Percentiles rank a stretch among this genome's conserved stretches.
Evolutionary conservation across 2,888 invertebrate species (phyloP).

Genomic region (Dynastes tityus): DNA sequence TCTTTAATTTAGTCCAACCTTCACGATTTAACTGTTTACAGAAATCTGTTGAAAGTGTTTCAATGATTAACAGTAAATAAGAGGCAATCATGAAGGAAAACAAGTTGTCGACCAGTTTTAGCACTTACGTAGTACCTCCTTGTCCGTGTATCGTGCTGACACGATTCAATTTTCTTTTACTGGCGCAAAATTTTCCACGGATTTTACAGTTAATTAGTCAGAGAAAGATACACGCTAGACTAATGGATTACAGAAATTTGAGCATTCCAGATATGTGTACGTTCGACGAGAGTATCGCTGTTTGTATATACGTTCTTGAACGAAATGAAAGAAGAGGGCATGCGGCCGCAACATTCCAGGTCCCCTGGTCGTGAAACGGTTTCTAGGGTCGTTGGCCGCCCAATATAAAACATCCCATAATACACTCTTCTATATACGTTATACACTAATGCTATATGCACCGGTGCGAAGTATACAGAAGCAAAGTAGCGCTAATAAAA

Average conservation of each 20-base stretch:
- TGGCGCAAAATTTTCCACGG: constrained; percentile 7
- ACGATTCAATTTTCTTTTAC: constrained; percentile 14
- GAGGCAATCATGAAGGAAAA: constrained; percentile 8
- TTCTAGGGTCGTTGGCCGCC: constrained; percentile 64
- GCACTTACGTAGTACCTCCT: constrained; percentile 7
- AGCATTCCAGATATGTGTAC: not conserved
- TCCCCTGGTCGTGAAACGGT: constrained; percentile 60
- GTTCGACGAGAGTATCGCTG: constrained; percentile 10
- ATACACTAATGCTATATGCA: constrained; percentile 17
- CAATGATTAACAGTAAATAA: constrained; percentile 16
- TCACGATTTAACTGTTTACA: not conserved
- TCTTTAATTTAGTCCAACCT: no score
- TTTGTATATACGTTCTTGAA: not conserved
- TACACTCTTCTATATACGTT: constrained; percentile 17
- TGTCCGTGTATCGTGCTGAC: not conserved
- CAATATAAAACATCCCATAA: constrained; percentile 55
- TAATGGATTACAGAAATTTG: constrained; percentile 27
- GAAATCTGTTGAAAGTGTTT: constrained; percentile 4
- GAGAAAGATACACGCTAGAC: not conserved
- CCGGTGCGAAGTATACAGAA: constrained; percentile 19
- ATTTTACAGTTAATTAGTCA: constrained; percentile 20
- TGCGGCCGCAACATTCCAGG: constrained; percentile 57
- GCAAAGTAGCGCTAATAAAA: constrained; percentile 63
- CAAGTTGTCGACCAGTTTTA: constrained; percentile 11
- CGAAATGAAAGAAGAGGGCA: constrained; percentile 21